Evolutionary conservation across 2,797 vertebrate genomes (phyloP).

Genomic region (Staurois parvus): DNA sequence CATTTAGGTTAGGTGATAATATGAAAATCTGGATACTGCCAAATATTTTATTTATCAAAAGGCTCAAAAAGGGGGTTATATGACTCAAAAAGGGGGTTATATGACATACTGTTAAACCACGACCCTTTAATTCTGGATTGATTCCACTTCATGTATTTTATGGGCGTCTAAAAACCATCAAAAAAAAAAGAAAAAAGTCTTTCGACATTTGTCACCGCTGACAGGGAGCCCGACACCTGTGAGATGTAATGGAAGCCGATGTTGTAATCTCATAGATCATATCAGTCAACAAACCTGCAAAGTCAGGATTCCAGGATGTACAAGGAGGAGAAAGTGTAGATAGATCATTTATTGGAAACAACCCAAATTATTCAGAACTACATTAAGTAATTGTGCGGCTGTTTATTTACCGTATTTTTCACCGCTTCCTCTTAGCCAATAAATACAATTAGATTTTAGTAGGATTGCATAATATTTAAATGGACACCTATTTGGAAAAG

Average conservation of each 20-base stretch:
- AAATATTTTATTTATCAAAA: no score
- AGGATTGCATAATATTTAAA: neutral
- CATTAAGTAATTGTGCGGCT: conserved; percentile 46
- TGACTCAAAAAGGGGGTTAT: no score
- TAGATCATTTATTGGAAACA: conserved; percentile 40
- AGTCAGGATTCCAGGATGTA: neutral
- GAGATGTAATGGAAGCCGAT: conserved; percentile 5
- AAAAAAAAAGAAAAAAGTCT: conserved; percentile 21
- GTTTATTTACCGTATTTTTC: conserved; percentile 36
- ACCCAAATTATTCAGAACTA: conserved; percentile 28
- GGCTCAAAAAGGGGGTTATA: no score
- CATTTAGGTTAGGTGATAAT: no score
- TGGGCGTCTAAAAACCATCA: neutral
- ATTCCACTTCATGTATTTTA: neutral
- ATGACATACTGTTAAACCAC: no score
- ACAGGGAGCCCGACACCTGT: neutral
- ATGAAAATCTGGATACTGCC: no score
- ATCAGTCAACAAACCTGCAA: conserved; percentile 32
- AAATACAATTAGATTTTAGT: neutral
- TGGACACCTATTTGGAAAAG: neutral
- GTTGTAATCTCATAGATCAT: neutral
- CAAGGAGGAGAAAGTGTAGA: conserved; percentile 17
- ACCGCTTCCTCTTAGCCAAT: neutral
- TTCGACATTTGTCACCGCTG: conserved; percentile 32
- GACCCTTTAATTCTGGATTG: neutral